A percentile compares a stretch with the other conserved stretches of the same genome.
phyloP scores from a whole-genome alignment of 2,888 invertebrate species.

The Pristionchus japonicus region DNA sequence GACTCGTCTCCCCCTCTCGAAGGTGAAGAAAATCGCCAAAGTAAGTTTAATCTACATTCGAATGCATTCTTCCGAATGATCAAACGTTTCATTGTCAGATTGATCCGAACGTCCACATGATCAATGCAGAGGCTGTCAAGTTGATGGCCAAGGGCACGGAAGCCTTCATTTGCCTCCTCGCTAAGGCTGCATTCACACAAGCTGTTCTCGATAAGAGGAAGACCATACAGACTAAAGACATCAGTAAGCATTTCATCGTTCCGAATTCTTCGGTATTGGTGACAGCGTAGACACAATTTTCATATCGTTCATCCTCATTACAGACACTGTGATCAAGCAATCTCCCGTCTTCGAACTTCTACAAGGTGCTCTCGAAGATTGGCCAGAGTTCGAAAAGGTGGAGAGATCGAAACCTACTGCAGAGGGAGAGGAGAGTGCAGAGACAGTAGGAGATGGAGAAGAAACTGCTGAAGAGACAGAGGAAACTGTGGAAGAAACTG shows the following conservation, averaged over 20 bases:
- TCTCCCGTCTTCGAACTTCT: constrained; percentile 65
- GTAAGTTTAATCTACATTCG: constrained; percentile 20
- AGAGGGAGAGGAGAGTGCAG: constrained; percentile 12
- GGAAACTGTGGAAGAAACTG: not conserved
- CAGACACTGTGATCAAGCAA: constrained; percentile 63
- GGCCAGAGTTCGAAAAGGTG: constrained; percentile 61
- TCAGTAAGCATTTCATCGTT: constrained; percentile 55
- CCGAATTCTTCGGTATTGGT: too few relatives aligned
- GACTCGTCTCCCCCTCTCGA: constrained; percentile 55
- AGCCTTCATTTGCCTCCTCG: constrained; percentile 62
- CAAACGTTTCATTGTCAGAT: constrained; percentile 39
- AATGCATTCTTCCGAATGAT: not conserved
- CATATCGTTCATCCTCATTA: too few relatives aligned
- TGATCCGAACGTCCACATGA: constrained; percentile 59
- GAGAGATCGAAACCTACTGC: constrained; percentile 9
- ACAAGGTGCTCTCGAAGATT: constrained; percentile 67
- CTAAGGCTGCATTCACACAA: constrained; percentile 59
- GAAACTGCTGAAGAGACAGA: not conserved
- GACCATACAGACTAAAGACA: constrained; percentile 65
- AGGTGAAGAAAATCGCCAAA: constrained; percentile 56
- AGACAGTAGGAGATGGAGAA: not conserved
- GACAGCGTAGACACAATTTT: too few relatives aligned
- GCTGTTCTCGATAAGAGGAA: constrained; percentile 62
- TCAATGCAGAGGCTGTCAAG: constrained; percentile 61
- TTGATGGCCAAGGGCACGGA: constrained; percentile 67